Evolutionary conservation across 1,140 invertebrate species (phyloP).

Genomic region (Physella acuta): DNA sequence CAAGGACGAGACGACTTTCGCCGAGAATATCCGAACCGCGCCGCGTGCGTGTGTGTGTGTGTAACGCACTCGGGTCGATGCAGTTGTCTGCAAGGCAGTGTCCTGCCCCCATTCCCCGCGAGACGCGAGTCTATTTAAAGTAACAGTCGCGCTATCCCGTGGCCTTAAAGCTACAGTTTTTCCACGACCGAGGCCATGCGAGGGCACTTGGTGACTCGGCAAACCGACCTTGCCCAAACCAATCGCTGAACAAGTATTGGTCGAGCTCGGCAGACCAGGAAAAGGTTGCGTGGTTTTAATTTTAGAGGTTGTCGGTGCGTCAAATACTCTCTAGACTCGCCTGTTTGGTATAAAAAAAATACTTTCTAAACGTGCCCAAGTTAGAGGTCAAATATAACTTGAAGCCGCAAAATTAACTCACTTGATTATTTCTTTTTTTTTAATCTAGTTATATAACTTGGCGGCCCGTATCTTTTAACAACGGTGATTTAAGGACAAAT

Average conservation of each 20-base stretch:
- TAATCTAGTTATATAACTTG: no score
- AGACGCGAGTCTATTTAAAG: background rate
- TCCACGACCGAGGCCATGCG: background rate
- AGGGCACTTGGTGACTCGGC: slow-evolving; percentile 5
- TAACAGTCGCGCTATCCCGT: background rate
- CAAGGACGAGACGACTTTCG: slow-evolving; percentile 15
- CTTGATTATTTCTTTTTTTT: no score
- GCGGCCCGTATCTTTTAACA: no score
- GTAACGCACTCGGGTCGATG: background rate
- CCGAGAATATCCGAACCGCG: slow-evolving; percentile 13
- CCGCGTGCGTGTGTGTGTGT: no score
- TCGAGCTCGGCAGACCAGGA: no score
- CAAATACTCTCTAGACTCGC: background rate
- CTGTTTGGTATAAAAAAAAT: no score
- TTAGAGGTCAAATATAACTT: no score
- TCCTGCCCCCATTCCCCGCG: slow-evolving; percentile 19
- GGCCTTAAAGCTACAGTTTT: background rate
- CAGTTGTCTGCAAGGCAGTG: background rate
- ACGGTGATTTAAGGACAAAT: no score
- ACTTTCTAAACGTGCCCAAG: no score
- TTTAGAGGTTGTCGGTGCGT: background rate
- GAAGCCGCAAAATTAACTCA: no score
- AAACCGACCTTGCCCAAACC: background rate
- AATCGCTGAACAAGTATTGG: slow-evolving; percentile 4
- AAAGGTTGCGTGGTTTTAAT: background rate